Conservation (phyloP, 2,797 vertebrate genomes). For the Aphelocoma californica region DNA sequence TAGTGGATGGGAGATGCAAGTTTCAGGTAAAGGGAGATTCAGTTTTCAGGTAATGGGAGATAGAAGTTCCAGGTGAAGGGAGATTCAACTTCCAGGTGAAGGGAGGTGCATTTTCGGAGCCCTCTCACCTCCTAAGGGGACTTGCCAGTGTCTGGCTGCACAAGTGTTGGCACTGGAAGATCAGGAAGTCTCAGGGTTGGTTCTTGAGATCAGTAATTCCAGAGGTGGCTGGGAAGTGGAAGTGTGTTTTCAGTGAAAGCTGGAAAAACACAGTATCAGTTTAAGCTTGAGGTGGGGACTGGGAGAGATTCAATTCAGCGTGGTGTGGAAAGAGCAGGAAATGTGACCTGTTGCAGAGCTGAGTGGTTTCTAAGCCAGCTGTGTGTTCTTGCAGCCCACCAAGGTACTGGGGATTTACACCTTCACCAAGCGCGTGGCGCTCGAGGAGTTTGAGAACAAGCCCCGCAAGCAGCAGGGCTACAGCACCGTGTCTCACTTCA, state of each 20-base stretch:
- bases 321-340: not conserved
- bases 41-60: not conserved
- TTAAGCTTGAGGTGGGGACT: not conserved
- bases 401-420: conserved; percentile 99
- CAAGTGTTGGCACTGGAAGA: not conserved
- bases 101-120: not conserved
- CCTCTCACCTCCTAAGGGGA: not conserved
- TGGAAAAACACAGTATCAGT: not conserved
- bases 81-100: not conserved
- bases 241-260: not conserved
- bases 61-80: rapidly evolving
- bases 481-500: conserved; percentile 99
- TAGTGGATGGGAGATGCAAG: too few species aligned
- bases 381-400: conserved; percentile 82
- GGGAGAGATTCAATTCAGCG: not conserved
- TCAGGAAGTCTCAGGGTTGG: not conserved
- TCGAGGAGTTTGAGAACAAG: conserved; percentile 97
- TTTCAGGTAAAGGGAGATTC: conserved; percentile 44
- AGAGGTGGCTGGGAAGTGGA: not conserved
- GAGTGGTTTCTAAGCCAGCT: not conserved
- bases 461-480: conserved; percentile 98
- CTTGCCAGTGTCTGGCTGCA: not conserved
- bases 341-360: not conserved
- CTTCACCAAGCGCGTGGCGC: conserved; percentile 93
- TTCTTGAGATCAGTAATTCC: not conserved